phyloP scores from a whole-genome alignment of 2,113 vertebrate genomes.

The Columbina picui region DNA sequence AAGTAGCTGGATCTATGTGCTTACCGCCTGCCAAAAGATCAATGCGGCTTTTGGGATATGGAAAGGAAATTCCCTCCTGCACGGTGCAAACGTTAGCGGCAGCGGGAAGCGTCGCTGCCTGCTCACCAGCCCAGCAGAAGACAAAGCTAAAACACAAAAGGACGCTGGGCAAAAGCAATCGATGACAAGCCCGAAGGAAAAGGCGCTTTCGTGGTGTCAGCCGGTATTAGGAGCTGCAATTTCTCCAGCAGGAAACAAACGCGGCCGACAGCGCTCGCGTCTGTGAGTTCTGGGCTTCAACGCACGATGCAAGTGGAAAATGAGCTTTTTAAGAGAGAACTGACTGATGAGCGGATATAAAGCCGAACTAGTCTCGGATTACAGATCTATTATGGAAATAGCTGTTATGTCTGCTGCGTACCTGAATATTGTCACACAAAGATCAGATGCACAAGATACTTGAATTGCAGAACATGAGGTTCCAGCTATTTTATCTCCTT shows the following conservation, averaged over 20 bases:
- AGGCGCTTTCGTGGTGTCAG: not conserved
- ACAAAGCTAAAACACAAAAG: not conserved
- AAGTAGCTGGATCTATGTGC: not conserved
- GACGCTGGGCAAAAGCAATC: not conserved
- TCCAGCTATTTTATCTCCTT: not conserved
- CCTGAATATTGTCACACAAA: accelerated
- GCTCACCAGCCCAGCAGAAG: not conserved
- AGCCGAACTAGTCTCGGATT: not conserved
- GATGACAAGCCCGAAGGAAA: not conserved
- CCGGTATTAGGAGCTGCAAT: not conserved
- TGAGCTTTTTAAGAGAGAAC: not conserved
- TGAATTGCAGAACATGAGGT: not conserved
- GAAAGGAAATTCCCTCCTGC: not conserved
- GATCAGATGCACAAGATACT: not conserved
- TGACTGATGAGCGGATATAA: not conserved
- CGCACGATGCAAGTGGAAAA: not conserved
- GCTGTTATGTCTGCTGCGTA: not conserved
- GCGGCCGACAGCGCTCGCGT: accelerated
- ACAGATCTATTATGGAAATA: accelerated
- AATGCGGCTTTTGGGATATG: not conserved
- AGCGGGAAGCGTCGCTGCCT: not conserved
- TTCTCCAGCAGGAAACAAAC: accelerated
- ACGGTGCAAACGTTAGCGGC: not conserved
- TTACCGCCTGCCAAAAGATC: not conserved
- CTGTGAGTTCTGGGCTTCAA: not conserved